Base-by-base conservation (phyloP, 2,888 invertebrate genomes). In the Dynastes tityus region DNA sequence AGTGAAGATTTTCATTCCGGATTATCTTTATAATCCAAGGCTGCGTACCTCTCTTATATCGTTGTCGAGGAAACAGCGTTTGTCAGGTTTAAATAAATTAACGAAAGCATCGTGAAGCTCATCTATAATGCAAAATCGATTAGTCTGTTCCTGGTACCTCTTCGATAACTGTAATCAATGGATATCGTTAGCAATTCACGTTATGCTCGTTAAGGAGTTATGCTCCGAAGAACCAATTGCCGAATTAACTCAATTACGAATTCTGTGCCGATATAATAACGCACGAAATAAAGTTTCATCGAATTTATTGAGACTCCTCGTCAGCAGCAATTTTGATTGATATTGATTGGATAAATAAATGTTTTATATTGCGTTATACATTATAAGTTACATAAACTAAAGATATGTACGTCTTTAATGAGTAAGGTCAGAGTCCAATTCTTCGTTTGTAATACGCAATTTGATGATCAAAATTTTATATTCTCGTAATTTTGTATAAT, bases 181-280 rank as follows among this genome's bases (percentile, higher is more conserved):
- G 22, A 16, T n/a, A 16, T 55, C 16, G 55, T 55, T 22, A 55
- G n/a, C 55, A 8, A 22, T 55, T 45, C 45, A 45, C 11, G 45
- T 45, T 45, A 8, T 11, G 2, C 45, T 45, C 8, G 8, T 45
- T 45, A 45, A 45, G 45, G 8, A 45, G 45, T 11, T 45, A 11
- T 45, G 11, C 2, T 5, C 51, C 51, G 68, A 68, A 13, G 65
- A 40, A n/a, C 1, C 65, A 9, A 51, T 51, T 51, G 32, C 32
- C 29, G 49, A 68, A 68, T 68, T 68, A 68, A 68, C 13, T 6
- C 68, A 68, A 68, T 68, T 68, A 68, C 68, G 13, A 51, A 51
- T 29, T 16, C 55, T 55, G 16, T 9, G 45, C 2, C 45, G 45
- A 51, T 51, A 51, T 29, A 67, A 22, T 16, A 32, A 32, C 29